Percentiles rank a stretch among this genome's conserved stretches.
These are phyloP conservation scores for Cercopithecus mona DNA, from an alignment of 2,113 vertebrate species.

Conservation along the genomic window DNA sequence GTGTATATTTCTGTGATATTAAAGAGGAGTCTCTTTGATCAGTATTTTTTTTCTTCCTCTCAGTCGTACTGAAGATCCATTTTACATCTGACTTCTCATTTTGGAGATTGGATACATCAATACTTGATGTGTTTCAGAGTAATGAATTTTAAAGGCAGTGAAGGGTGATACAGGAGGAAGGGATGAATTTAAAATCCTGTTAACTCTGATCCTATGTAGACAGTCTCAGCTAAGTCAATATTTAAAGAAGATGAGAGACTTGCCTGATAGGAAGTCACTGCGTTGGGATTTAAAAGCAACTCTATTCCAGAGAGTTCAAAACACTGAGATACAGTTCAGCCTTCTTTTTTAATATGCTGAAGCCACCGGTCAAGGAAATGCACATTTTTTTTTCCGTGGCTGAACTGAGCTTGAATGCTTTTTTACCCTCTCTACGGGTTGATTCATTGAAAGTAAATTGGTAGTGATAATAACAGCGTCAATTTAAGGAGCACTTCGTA, in stretches of 20 bases:
- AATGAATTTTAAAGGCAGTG: conserved; percentile 54
- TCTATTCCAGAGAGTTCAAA: background rate
- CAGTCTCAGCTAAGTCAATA: conserved; percentile 23
- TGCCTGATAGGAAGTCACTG: background rate
- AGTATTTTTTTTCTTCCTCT: background rate
- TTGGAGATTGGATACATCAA: background rate
- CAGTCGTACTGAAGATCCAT: background rate
- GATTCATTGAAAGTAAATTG: background rate
- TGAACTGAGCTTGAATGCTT: background rate
- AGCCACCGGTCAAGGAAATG: background rate
- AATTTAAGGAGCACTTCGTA: background rate
- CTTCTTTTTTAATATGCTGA: background rate
- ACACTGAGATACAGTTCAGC: background rate
- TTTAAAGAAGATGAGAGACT: conserved; percentile 24
- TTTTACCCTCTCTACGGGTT: background rate
- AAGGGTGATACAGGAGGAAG: background rate
- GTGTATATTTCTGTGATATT: background rate
- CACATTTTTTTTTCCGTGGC: background rate
- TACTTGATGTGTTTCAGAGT: background rate
- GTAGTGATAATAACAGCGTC: background rate
- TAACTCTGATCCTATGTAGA: background rate
- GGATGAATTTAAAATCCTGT: conserved; percentile 34
- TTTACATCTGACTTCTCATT: background rate
- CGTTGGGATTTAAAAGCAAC: background rate
- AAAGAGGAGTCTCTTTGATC: background rate